phyloP scores from a whole-genome alignment of 2,888 invertebrate species.

The Apotomis capreana region DNA sequence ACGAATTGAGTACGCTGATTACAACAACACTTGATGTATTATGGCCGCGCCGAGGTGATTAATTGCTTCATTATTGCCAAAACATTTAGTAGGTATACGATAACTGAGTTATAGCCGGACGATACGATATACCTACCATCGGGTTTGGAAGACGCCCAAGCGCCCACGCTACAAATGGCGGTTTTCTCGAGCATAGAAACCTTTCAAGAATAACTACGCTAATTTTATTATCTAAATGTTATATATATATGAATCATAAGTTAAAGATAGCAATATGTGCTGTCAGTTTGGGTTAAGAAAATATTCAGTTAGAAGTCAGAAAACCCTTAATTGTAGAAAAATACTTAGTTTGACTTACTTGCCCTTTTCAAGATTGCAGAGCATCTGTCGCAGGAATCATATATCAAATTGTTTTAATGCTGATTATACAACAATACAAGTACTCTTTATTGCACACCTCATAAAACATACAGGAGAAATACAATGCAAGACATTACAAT shows the following conservation, averaged over 20 bases:
- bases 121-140: constrained; percentile 26
- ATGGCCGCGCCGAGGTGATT: constrained; percentile 24
- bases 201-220: constrained; percentile 24
- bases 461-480: too few relatives aligned
- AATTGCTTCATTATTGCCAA: constrained; percentile 31
- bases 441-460: too few relatives aligned
- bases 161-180: constrained; percentile 29
- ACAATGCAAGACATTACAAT: too few relatives aligned
- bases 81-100: constrained; percentile 34
- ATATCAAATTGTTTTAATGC: too few relatives aligned
- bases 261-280: neutral
- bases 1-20: constrained; percentile 12
- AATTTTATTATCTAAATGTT: constrained; percentile 26
- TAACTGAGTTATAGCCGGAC: constrained; percentile 24
- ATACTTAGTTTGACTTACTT: too few relatives aligned
- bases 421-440: too few relatives aligned
- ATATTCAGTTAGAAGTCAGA: neutral
- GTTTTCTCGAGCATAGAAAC: constrained; percentile 25
- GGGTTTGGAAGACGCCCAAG: constrained; percentile 39
- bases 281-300: neutral
- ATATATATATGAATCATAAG: neutral
- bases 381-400: too few relatives aligned
- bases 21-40: constrained; percentile 26
- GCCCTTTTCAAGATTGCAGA: too few relatives aligned
- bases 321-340: too few relatives aligned